Percentiles rank a stretch among this genome's conserved stretches.
These are phyloP conservation scores for Prionchulus punctatus DNA, from an alignment of 2,888 invertebrate species.

Conservation along the genomic window DNA sequence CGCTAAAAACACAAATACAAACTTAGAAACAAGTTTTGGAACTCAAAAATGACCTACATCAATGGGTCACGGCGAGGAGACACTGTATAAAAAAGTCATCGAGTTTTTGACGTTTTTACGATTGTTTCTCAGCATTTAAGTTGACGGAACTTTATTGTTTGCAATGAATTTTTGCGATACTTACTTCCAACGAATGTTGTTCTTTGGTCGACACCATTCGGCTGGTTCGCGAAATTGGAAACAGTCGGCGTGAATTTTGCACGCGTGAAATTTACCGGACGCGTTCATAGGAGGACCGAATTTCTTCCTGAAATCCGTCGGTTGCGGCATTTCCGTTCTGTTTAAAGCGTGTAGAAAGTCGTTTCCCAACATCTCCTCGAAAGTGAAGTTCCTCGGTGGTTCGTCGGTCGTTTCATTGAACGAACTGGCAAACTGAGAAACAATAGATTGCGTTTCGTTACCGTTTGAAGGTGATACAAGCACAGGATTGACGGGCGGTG, in stretches of 20 bases:
- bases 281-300: not conserved
- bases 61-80: too few relatives aligned
- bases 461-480: not conserved
- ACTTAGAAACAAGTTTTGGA: not conserved
- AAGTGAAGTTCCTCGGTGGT: not conserved
- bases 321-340: not conserved
- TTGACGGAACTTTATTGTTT: not conserved
- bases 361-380: not conserved
- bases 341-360: not conserved
- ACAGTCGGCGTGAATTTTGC: not conserved
- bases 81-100: too few relatives aligned
- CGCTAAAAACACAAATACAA: not conserved
- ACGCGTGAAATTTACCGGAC: not conserved
- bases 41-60: not conserved
- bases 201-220: not conserved
- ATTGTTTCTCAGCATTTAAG: too few relatives aligned
- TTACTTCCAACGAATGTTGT: not conserved
- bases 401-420: too few relatives aligned
- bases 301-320: not conserved
- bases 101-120: not conserved
- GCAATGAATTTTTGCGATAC: not conserved
- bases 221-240: not conserved
- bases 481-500: too few relatives aligned
- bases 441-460: not conserved
- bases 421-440: not conserved